Base-by-base conservation (phyloP, 2,888 invertebrate species). In the Colostygia pectinataria region DNA sequence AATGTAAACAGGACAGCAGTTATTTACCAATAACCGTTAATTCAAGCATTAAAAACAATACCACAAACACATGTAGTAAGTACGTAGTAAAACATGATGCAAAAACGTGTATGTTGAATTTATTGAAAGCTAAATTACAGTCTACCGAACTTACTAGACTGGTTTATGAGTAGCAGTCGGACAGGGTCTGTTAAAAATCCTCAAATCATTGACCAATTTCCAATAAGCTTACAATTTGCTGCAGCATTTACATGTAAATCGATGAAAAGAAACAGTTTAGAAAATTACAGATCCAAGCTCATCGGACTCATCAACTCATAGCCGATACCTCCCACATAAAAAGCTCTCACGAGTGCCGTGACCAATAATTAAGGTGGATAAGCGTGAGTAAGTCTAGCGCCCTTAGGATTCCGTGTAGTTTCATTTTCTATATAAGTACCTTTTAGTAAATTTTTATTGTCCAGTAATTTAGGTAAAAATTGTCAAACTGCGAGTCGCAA, bases 281-380 rank as follows among this genome's bases (percentile, higher is more conserved):
- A 44, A 57, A 57, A 59, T 59, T 55, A 55, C 36, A 48, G 43
- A 58, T 57, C 42, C 47, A 51, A 47, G 29, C 54, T 52, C 51
- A 33, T 48, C 45, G 36, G 8, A n/a, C 44, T 60, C 65, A 65
- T 71, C 67, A 67, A 66, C 61, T 62, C 58, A 55, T 61, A 69
- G 59, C 57, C 59, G 66, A 75, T 71, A 66, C 70, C 74, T 73
- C 74, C 70, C 72, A 74, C 74, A 76, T 73, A 72, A 74, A 77
- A 69, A 66, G 65, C 64, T 43, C 56, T 63, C 66, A 67, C 68
- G 65, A 70, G 66, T 71, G 66, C 68, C 74, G 68, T 68, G 68
- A 68, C 74, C 72, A 73, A 77, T 77, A 81, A 80, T 79, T 20
- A 20, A 13, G 9, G 7, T 25, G 25, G 9, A 1, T 1, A 42